These are phyloP conservation scores for Tenualosa ilisha DNA, from an alignment of 2,797 vertebrate genomes.

Conservation along the genomic window DNA sequence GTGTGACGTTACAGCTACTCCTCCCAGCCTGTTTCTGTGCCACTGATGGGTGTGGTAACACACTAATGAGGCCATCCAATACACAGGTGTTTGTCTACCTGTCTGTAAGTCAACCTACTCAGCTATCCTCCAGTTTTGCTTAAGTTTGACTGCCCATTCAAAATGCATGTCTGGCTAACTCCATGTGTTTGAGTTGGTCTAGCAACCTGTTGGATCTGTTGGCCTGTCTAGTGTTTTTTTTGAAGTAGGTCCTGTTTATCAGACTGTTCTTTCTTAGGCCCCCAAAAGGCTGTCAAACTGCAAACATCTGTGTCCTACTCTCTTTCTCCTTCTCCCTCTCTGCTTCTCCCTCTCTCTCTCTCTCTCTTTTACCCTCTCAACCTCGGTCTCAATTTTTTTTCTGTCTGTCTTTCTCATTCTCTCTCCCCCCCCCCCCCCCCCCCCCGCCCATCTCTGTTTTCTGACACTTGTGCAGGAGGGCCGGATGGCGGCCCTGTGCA, in stretches of 20 bases:
- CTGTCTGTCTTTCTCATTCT: background rate
- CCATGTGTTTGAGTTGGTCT: background rate
- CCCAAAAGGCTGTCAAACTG: background rate
- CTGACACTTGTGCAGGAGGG: constrained; percentile 16
- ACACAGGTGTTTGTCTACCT: background rate
- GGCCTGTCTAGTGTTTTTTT: background rate
- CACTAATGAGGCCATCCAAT: background rate
- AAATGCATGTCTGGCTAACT: too few relatives aligned
- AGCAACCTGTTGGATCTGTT: background rate
- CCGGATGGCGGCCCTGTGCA: constrained; percentile 27
- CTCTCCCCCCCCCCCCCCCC: background rate
- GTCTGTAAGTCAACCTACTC: background rate
- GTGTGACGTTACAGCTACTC: background rate
- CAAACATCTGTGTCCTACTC: background rate
- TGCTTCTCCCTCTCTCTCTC: background rate
- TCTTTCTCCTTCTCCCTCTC: background rate
- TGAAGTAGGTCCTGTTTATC: background rate
- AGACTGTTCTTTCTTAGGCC: background rate
- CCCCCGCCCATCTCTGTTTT: background rate
- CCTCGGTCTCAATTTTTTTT: background rate
- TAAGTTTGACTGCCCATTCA: too few relatives aligned
- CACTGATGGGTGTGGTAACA: background rate
- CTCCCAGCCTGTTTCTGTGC: background rate
- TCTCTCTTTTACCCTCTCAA: background rate
- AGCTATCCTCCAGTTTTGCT: too few relatives aligned